Conservation (phyloP, 2,113 vertebrate species). For the Verasper variegatus region DNA sequence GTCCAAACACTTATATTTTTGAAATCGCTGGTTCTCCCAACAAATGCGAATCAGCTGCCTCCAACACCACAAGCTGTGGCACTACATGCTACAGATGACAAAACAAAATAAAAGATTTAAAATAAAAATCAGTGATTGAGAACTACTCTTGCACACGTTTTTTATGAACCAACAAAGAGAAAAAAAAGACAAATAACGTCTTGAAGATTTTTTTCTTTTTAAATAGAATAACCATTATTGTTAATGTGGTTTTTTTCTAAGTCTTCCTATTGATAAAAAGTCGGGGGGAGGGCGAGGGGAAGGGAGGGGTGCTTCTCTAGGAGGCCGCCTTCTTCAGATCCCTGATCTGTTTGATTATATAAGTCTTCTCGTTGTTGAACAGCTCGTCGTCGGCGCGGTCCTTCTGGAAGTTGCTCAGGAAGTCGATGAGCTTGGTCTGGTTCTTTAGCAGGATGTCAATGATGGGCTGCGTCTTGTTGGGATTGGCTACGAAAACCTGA, state of each 20-base stretch:
- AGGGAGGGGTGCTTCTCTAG: conserved; percentile 74
- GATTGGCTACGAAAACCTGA: conserved; percentile 96
- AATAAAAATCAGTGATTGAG: conserved; percentile 69
- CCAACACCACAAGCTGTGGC: conserved; percentile 63
- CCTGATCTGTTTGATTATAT: conserved; percentile 98
- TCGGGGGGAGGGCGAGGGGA: conserved; percentile 19
- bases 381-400: conserved; percentile 96
- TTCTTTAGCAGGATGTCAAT: conserved; percentile 98
- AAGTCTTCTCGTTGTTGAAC: conserved; percentile 99
- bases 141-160: conserved; percentile 68
- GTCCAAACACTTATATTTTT: conserved; percentile 26
- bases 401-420: conserved; percentile 97
- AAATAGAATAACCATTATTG: conserved; percentile 75
- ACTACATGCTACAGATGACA: conserved; percentile 65
- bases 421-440: conserved; percentile 97
- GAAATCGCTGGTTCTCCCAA: conserved; percentile 65
- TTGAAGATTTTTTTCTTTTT: conserved; percentile 54
- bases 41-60: conserved; percentile 60
- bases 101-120: conserved; percentile 30
- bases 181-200: conserved; percentile 64
- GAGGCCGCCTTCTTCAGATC: conserved; percentile 96
- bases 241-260: conserved; percentile 69
- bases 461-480: conserved; percentile 97
- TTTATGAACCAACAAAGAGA: conserved; percentile 67
- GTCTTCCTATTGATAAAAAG: conserved; percentile 78